phyloP scores from a whole-genome alignment of 1,140 invertebrate genomes.

The Bombus sylvicola region DNA sequence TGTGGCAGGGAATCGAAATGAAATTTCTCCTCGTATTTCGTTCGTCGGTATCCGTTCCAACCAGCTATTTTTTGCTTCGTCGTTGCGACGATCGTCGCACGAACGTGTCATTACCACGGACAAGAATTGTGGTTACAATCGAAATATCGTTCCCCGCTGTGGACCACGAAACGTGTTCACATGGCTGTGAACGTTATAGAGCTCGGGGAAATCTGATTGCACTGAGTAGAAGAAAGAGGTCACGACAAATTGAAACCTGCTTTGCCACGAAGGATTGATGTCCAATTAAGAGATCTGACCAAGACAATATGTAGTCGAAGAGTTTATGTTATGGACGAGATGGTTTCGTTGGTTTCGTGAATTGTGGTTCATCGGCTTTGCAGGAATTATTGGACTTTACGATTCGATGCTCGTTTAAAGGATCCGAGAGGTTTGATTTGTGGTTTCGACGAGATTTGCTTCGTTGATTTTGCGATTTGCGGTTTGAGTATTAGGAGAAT shows the following conservation, averaged over 20 bases:
- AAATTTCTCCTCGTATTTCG: background rate
- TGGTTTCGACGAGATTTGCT: background rate
- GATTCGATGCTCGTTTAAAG: background rate
- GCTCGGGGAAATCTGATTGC: background rate
- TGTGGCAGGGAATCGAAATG: background rate
- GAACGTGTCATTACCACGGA: background rate
- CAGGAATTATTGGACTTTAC: background rate
- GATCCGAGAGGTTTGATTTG: background rate
- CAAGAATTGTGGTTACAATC: slow-evolving; percentile 21
- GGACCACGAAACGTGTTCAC: background rate
- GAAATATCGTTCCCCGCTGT: background rate
- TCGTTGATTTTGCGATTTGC: background rate
- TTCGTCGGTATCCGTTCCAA: background rate
- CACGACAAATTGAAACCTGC: background rate
- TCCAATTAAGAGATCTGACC: background rate
- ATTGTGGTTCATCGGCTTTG: background rate
- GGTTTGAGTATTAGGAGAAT: no score
- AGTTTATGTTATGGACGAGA: background rate
- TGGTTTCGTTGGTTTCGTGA: background rate
- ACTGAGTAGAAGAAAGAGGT: background rate
- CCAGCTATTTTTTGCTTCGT: background rate
- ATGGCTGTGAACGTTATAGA: background rate
- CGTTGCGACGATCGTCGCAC: background rate
- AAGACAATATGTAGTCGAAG: background rate
- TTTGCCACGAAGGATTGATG: background rate